Conservation (phyloP, 2,797 vertebrate genomes). For the Esox masquinongy region DNA sequence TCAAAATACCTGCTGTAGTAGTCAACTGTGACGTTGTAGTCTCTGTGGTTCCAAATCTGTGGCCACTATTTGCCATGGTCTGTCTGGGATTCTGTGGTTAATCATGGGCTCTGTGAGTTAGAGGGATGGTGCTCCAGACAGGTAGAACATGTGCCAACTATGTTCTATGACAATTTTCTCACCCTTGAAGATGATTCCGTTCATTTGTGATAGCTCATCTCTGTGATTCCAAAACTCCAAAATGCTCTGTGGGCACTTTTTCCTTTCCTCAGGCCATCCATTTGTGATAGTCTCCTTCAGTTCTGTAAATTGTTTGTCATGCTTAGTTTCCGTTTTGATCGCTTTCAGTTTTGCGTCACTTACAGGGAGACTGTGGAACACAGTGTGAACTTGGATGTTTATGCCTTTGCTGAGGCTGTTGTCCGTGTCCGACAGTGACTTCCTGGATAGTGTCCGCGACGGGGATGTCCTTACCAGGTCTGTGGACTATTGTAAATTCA, state of each 20-base stretch:
- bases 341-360: conserved; percentile 1
- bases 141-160: neutral
- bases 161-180: conserved; percentile 9
- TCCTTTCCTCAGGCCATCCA: neutral
- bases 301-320: neutral
- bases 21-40: neutral
- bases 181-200: conserved; percentile 22
- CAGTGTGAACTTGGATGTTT: conserved; percentile 5
- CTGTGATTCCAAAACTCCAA: conserved; percentile 11
- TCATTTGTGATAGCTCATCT: conserved; percentile 5
- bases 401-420: neutral
- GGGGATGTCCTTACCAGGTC: conserved; percentile 6
- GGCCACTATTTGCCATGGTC: too few relatives aligned
- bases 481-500: too few relatives aligned
- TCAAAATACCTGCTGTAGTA: too few relatives aligned
- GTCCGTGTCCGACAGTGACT: conserved; percentile 1
- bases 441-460: conserved; percentile 9
- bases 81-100: neutral
- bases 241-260: neutral
- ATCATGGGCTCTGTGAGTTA: conserved; percentile 5
- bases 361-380: neutral
- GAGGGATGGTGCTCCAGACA: neutral
- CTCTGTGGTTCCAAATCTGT: neutral
- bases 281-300: too few relatives aligned
- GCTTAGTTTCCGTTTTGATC: neutral